phyloP scores from a whole-genome alignment of 2,113 vertebrate genomes.

The Prionailurus viverrinus region DNA sequence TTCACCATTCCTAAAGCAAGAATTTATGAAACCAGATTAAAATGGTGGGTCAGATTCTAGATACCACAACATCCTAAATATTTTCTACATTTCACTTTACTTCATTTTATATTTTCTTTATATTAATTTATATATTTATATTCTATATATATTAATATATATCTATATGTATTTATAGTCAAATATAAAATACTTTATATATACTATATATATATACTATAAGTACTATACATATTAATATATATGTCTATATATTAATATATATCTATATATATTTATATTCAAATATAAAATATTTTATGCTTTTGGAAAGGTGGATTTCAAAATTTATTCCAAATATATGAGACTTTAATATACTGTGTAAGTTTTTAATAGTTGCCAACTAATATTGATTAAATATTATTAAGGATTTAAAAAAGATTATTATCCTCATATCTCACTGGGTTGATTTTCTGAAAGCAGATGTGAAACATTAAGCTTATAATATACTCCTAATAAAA shows the following conservation, averaged over 20 bases:
- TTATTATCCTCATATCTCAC: neutral
- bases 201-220: too few species aligned
- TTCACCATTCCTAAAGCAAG: neutral
- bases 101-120: neutral
- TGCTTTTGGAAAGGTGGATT: neutral
- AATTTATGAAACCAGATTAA: neutral
- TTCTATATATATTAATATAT: too few species aligned
- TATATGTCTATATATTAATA: too few species aligned
- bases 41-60: neutral
- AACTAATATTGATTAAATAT: neutral
- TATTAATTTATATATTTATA: too few species aligned
- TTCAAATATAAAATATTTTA: neutral
- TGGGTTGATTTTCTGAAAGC: conserved; percentile 16
- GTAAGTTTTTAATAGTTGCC: neutral
- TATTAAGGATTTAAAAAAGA: conserved; percentile 2
- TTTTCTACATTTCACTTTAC: neutral
- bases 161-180: too few species aligned
- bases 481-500: neutral
- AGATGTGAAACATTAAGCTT: neutral
- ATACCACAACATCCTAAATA: neutral
- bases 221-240: too few species aligned
- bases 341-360: neutral
- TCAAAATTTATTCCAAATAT: conserved; percentile 30
- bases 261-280: too few species aligned
- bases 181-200: too few species aligned